These are phyloP conservation scores for Lepus timidus DNA, from an alignment of 2,113 vertebrate genomes.

Conservation along the genomic window DNA sequence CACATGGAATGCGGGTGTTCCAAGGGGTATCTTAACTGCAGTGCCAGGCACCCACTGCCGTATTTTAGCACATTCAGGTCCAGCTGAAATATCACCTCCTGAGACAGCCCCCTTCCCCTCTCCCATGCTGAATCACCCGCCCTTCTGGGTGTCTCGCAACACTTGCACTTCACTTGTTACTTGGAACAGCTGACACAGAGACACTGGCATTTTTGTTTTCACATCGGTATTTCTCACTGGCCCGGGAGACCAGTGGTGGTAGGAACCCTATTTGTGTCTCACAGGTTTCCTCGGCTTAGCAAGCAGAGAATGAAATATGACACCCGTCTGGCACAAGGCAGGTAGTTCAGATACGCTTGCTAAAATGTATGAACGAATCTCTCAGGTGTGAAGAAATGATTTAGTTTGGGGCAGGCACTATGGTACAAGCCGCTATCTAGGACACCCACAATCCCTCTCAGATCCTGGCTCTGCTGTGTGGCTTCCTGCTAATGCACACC, in stretches of 20 bases:
- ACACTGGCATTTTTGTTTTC: background rate
- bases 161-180: background rate
- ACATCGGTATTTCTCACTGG: background rate
- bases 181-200: background rate
- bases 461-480: too few relatives aligned
- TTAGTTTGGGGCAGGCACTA: too few relatives aligned
- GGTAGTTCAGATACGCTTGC: background rate
- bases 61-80: background rate
- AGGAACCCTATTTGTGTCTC: background rate
- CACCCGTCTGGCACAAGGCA: background rate
- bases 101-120: background rate
- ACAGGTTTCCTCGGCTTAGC: background rate
- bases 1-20: too few relatives aligned
- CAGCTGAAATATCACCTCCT: conserved; percentile 9
- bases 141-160: background rate
- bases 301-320: background rate
- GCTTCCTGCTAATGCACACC: too few relatives aligned
- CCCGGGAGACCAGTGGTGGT: background rate
- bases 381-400: conserved; percentile 11
- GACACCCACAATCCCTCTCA: too few relatives aligned
- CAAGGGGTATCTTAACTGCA: too few relatives aligned
- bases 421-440: too few relatives aligned
- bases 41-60: background rate
- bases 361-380: background rate
- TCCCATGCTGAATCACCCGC: background rate